Base-by-base conservation (phyloP, 1,140 invertebrate genomes). In the Bombyx mori region DNA sequence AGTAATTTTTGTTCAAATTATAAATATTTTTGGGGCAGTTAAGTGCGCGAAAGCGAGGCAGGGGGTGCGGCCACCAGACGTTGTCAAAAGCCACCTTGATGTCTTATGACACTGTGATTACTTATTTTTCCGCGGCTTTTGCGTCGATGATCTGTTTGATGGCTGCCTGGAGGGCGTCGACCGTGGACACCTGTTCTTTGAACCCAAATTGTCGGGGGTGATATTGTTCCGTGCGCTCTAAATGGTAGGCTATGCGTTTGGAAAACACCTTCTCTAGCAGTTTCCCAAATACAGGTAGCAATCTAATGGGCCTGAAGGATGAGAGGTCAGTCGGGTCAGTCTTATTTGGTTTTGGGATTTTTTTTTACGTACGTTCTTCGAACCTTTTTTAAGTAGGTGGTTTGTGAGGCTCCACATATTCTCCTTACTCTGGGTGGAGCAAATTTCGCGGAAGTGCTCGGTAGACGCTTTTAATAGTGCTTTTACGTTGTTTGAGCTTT, bases 271-370 rank as follows among this genome's bases (percentile, higher is more conserved):
- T 68, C 55, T 68, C 68, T 1, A 65, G 44, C 0, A 65, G 43
- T 53, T 71, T 71, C 0, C 62, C 68, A 6, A 70, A 60, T 0
- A 70, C 65, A 4, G 51, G 22, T 6, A 67, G 49, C 5, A 67
- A 42, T 12, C 58, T 57, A 5, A 67, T 67, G 5, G 62, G 65
- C 2, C 58, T 49, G 46, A 56, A 67, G 1, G 61, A 51, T 0
- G 53, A 47, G 8, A 48, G 42, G 8, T 57, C 42, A 4, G 46
- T 48, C 42, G 62, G 62, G 12, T 60, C 49, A 2, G 42, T 42
- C 52, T 56, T 66, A 9, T 35, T 47, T 1, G 58, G 63, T 50
- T 65, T 65, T 5, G 48, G 56, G 43, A 58, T 9, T 56, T 53
- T 43, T 58, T 61, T 1, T 56, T 55, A 22, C 58, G 52, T 0